Percentiles rank a stretch among this genome's conserved stretches.
Evolutionary conservation across 2,113 vertebrate genomes (phyloP).

Genomic region (Microcebus tavaratra): DNA sequence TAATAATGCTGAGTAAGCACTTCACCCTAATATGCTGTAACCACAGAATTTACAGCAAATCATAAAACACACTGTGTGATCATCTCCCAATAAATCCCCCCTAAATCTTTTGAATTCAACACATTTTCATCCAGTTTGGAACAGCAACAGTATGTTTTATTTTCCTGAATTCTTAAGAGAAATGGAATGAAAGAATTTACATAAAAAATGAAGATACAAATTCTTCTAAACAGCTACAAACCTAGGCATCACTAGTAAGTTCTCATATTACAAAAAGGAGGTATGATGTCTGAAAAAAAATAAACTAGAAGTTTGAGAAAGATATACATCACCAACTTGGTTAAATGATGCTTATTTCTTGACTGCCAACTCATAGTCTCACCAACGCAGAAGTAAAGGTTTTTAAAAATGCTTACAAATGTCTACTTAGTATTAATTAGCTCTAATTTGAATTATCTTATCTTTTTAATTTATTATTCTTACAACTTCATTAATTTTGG

Average conservation of each 20-base stretch:
- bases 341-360: neutral
- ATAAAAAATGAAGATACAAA: neutral
- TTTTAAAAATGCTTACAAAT: neutral
- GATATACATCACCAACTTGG: neutral
- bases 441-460: neutral
- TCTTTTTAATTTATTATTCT: neutral
- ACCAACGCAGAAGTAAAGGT: neutral
- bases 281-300: neutral
- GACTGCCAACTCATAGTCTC: neutral
- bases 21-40: neutral
- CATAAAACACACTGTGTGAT: conserved; percentile 43
- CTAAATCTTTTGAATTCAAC: neutral
- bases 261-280: neutral
- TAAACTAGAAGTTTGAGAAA: neutral
- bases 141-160: neutral
- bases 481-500: neutral
- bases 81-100: conserved; percentile 46
- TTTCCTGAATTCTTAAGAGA: neutral
- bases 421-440: neutral
- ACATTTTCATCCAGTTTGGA: conserved; percentile 32
- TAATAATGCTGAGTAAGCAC: conserved; percentile 47
- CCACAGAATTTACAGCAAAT: conserved; percentile 52
- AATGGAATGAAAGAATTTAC: conserved; percentile 1
- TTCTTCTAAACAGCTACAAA: neutral
- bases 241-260: neutral